Base-by-base conservation (phyloP, 1,140 invertebrate genomes). In the Aricia agestis region DNA sequence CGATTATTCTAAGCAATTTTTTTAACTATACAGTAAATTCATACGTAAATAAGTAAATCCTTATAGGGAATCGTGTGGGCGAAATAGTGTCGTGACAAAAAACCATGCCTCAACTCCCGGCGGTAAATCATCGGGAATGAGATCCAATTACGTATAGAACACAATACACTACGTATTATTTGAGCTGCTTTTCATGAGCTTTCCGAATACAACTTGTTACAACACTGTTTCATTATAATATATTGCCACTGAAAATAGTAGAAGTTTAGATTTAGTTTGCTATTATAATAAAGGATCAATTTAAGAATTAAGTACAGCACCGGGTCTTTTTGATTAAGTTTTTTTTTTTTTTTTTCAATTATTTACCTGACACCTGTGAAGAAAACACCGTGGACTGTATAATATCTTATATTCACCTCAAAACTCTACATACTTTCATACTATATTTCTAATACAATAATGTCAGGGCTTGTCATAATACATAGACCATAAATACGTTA, bases 31-130 rank as follows among this genome's bases (percentile, higher is more conserved):
- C 13, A 52, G 13, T 15, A 15, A 78, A 70, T 32, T 63, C 70
- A 76, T 72, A 76, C 74, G 74, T 79, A 81, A 81, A 61, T 65
- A 75, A 76, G 78, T 74, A 80, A 83, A 81, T 36, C 73, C 72
- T 82, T 75, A 68, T 76, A 75, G 69, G 18, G 76, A 84, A 81
- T 79, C 77, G 78, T 77, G 74, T 75, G 66, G 72, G 78, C 78
- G 75, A 90, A 90, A 90, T 90, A 76, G 81, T 90, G 78, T 90
- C 88, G 88, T 90, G 88, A 90, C 86, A 89, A 89, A 86, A 80
- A 84, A 81, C 85, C 85, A 90, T 90, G 82, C 84, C 73, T 90
- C 88, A 90, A 82, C 72, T 67, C 72, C 72, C 76, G 76, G 73
- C 80, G 71, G 81, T 89, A 88, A 83, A 89, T 89, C 88, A 86